phyloP scores from a whole-genome alignment of 2,113 vertebrate species.

The Gavia stellata region DNA sequence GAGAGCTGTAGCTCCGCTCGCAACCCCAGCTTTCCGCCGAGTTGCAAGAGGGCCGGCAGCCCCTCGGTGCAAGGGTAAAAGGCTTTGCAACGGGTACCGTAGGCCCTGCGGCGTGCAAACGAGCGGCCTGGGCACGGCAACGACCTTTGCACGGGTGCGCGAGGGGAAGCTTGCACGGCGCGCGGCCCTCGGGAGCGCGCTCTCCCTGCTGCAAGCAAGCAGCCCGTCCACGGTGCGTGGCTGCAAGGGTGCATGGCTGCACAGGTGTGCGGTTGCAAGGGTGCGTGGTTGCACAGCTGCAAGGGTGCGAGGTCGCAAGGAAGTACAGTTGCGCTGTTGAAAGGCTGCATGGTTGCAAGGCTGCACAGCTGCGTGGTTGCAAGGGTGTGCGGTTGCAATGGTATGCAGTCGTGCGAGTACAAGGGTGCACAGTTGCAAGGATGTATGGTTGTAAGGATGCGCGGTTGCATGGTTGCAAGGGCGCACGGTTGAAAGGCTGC shows the following conservation, averaged over 20 bases:
- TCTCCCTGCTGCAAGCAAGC: background rate
- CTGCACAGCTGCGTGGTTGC: too few relatives aligned
- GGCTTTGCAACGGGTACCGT: accelerated
- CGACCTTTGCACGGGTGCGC: background rate
- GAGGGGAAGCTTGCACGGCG: background rate
- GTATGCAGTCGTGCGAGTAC: too few relatives aligned
- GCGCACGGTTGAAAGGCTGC: too few relatives aligned
- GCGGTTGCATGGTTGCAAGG: background rate
- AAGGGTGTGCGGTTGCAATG: background rate
- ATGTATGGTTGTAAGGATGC: background rate
- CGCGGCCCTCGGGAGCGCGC: accelerated
- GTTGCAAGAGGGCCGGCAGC: too few relatives aligned
- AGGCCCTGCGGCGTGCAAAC: accelerated
- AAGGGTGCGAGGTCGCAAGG: too few relatives aligned
- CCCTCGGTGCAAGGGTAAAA: too few relatives aligned
- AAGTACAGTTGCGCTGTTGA: too few relatives aligned
- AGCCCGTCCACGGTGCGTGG: too few relatives aligned
- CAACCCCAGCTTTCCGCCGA: background rate
- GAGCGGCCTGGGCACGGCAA: accelerated
- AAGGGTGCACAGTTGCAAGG: background rate
- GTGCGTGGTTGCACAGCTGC: too few relatives aligned
- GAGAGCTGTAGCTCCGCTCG: too few relatives aligned
- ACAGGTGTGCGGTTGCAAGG: background rate
- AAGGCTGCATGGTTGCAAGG: accelerated
- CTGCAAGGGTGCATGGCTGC: background rate